Percentiles rank a stretch among this genome's conserved stretches.
Conservation (phyloP, 35 echinoderm and acorn worm genomes). For the Chiridota heheva region DNA sequence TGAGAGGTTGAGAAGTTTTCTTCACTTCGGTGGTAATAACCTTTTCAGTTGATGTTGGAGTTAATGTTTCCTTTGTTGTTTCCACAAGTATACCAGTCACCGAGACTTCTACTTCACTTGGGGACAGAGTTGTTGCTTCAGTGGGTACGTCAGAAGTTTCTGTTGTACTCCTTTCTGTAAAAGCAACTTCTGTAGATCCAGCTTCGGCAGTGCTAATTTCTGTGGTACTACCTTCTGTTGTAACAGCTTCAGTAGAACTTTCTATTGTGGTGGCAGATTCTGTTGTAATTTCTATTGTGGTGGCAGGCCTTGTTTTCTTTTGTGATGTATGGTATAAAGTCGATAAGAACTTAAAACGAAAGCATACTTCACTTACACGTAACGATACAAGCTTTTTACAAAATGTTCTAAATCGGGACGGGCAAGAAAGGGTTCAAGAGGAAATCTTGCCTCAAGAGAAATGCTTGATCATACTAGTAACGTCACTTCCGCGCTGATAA, state of each 20-base stretch:
- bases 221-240: neutral
- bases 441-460: no score
- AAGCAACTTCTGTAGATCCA: neutral
- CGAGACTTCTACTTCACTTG: neutral
- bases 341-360: no score
- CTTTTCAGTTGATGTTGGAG: neutral
- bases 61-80: neutral
- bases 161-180: slow-evolving; percentile 6
- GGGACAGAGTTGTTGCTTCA: neutral
- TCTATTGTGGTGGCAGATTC: neutral
- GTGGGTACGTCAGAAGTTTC: neutral
- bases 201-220: neutral
- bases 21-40: slow-evolving; percentile 3
- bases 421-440: no score
- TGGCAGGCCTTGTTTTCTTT: neutral
- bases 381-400: no score
- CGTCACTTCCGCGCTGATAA: no score
- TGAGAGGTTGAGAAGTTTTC: neutral
- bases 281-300: neutral
- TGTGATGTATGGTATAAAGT: no score
- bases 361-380: no score
- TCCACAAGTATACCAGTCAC: neutral
- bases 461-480: no score
- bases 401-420: no score
- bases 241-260: neutral